These are phyloP conservation scores for Macrotrachela quadricornifera DNA, from an alignment of 1,140 invertebrate genomes.

Conservation along the genomic window DNA sequence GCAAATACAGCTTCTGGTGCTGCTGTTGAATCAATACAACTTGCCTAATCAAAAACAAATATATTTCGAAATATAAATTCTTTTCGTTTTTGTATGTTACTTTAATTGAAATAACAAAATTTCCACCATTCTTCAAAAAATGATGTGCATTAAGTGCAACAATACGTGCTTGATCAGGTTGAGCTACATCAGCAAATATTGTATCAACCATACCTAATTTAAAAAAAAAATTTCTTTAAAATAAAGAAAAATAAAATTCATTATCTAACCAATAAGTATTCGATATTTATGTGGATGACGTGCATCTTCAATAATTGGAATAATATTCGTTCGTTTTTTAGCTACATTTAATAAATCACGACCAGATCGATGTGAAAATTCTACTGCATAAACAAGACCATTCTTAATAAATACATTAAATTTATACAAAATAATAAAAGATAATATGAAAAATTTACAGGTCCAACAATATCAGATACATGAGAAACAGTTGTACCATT, in stretches of 20 bases:
- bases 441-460: slow-evolving; percentile 38
- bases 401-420: slow-evolving; percentile 21
- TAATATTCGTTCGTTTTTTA: slow-evolving; percentile 91
- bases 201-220: slow-evolving; percentile 40
- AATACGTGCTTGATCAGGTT: slow-evolving; percentile 95
- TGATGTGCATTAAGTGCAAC: slow-evolving; percentile 85
- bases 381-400: slow-evolving; percentile 95
- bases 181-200: slow-evolving; percentile 79
- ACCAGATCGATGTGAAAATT: slow-evolving; percentile 87
- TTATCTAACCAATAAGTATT: slow-evolving; percentile 51
- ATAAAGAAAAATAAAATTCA: too few species aligned
- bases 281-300: slow-evolving; percentile 94
- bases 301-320: slow-evolving; percentile 98
- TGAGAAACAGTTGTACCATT: slow-evolving; percentile 97
- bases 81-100: slow-evolving; percentile 32
- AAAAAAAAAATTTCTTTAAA: too few species aligned
- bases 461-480: slow-evolving; percentile 90
- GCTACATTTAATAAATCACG: slow-evolving; percentile 90
- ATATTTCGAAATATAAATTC: not conserved
- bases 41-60: slow-evolving; percentile 44
- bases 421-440: slow-evolving; percentile 36
- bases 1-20: slow-evolving; percentile 92
- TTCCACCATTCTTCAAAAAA: slow-evolving; percentile 85
- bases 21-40: slow-evolving; percentile 94
- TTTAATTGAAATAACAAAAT: slow-evolving; percentile 98